Conservation (phyloP, 2,113 vertebrate genomes). For the Gopherus flavomarginatus region DNA sequence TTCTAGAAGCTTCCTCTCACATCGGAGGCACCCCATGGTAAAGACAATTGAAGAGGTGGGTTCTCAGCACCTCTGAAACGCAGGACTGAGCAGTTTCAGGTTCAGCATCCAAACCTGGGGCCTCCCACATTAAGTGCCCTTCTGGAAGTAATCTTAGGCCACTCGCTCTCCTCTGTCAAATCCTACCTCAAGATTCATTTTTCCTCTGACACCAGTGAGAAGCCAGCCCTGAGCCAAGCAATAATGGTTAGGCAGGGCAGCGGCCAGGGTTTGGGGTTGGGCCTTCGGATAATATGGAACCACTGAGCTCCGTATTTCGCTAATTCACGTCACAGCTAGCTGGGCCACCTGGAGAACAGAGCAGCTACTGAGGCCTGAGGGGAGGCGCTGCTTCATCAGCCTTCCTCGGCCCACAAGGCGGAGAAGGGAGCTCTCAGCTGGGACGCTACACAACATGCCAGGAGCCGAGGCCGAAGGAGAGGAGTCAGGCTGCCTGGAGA, state of each 20-base stretch:
- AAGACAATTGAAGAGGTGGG: not conserved
- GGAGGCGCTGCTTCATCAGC: too few relatives aligned
- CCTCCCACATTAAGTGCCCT: not conserved
- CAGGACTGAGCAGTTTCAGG: not conserved
- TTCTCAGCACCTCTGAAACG: not conserved
- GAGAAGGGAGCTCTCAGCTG: not conserved
- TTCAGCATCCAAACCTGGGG: not conserved
- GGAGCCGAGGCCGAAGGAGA: not conserved
- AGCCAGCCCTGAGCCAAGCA: not conserved
- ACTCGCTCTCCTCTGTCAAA: not conserved
- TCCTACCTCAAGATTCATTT: not conserved
- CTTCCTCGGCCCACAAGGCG: too few relatives aligned
- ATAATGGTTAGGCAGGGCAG: too few relatives aligned
- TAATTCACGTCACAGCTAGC: not conserved
- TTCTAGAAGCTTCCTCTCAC: not conserved
- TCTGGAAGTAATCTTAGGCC: not conserved
- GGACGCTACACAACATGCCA: too few relatives aligned
- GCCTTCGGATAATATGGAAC: not conserved
- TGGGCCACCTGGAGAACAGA: not conserved
- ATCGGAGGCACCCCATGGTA: too few relatives aligned
- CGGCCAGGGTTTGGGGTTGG: not conserved
- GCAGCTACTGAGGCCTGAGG: not conserved
- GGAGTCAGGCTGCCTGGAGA: rapidly evolving
- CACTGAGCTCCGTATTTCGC: not conserved
- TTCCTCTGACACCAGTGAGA: not conserved